Conservation (phyloP, 2,888 invertebrate species). For the Zele albiditarsus region DNA sequence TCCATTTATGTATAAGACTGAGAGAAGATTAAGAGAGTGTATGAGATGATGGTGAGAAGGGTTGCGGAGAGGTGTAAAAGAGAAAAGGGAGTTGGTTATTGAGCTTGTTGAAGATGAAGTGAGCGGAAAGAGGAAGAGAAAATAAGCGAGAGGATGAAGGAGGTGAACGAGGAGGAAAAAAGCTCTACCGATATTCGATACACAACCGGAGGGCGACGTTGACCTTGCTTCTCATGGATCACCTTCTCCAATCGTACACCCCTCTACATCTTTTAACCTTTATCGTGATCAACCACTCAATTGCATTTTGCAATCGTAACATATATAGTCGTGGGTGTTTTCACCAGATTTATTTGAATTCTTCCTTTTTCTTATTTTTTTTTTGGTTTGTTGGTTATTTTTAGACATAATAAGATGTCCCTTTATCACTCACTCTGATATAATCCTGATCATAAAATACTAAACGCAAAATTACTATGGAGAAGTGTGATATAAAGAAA, state of each 20-base stretch:
- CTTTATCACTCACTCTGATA: too few species aligned
- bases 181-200: conserved; percentile 43
- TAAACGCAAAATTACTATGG: too few species aligned
- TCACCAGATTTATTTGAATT: neutral
- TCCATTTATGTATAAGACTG: neutral
- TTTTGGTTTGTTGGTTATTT: neutral
- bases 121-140: neutral
- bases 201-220: conserved; percentile 43
- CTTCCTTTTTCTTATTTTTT: neutral
- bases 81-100: conserved; percentile 1
- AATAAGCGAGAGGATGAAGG: neutral
- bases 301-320: conserved; percentile 6
- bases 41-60: neutral
- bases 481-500: too few species aligned
- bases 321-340: neutral
- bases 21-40: conserved; percentile 25
- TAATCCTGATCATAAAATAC: too few species aligned
- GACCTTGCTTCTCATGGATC: conserved; percentile 49
- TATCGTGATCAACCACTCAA: conserved; percentile 26
- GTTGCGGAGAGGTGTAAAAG: conserved; percentile 16
- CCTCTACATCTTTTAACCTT: neutral
- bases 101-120: neutral
- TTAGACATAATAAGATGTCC: too few species aligned
- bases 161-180: too few species aligned
- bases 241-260: conserved; percentile 34